Conservation (phyloP, 1,140 invertebrate genomes). For the Holcopasites calliopsidis region DNA sequence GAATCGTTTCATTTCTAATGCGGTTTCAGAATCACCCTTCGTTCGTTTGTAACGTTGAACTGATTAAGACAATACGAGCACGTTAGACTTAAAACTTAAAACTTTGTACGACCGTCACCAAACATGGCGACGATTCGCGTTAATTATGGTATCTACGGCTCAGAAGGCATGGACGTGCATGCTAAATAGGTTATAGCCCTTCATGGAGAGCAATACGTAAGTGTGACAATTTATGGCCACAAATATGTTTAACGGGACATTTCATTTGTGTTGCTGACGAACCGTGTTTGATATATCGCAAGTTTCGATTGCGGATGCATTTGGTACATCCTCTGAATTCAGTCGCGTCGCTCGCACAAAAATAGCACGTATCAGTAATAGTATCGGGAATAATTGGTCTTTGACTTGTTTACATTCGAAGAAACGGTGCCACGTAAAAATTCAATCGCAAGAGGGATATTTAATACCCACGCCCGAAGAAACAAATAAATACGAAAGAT, state of each 20-base stretch:
- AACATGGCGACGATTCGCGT: neutral
- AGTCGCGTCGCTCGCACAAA: neutral
- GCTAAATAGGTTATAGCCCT: constrained; percentile 30
- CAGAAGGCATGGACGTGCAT: constrained; percentile 13
- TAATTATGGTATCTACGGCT: constrained; percentile 16
- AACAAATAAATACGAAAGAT: neutral
- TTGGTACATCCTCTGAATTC: neutral
- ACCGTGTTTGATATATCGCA: neutral
- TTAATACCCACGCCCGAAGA: neutral
- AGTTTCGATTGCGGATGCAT: neutral
- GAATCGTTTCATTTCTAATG: neutral
- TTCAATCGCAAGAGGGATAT: neutral
- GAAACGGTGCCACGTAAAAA: constrained; percentile 24
- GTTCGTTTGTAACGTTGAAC: neutral
- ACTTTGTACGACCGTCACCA: too few species aligned
- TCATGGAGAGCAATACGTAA: neutral
- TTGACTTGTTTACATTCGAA: constrained; percentile 26
- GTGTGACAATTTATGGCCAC: neutral
- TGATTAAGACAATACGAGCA: neutral
- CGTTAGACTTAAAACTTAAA: too few species aligned
- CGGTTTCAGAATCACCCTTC: neutral
- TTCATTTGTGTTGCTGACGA: neutral
- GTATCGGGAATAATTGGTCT: constrained; percentile 16
- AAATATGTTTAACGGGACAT: neutral
- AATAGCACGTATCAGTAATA: constrained; percentile 21